Percentiles rank a stretch among this genome's conserved stretches.
phyloP scores from a whole-genome alignment of 2,113 vertebrate genomes.

The chimpanzee (Pan troglodytes) region NHGRI_mPanTro3-v2.1_pri NC_072409.2:21862001-21862500 shows the following conservation, averaged over 20 bases:
- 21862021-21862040: background rate
- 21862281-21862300: background rate
- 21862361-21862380: background rate
- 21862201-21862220: no score
- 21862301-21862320: background rate
- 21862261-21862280: background rate
- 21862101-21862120: background rate
- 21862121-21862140: background rate
- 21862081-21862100: background rate
- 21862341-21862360: background rate
- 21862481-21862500: background rate
- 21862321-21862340: background rate
- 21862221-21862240: background rate
- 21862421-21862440: background rate
- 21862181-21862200: background rate
- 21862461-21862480: background rate
- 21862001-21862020: background rate
- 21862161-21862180: background rate
- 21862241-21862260: background rate
- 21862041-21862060: background rate
- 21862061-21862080: background rate
- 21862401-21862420: background rate
- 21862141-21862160: background rate
- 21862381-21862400: background rate
- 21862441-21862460: background rate